These are phyloP conservation scores for Heteractis magnifica DNA, from an alignment of 92 coral and sea anemone species.

Conservation along the genomic window DNA sequence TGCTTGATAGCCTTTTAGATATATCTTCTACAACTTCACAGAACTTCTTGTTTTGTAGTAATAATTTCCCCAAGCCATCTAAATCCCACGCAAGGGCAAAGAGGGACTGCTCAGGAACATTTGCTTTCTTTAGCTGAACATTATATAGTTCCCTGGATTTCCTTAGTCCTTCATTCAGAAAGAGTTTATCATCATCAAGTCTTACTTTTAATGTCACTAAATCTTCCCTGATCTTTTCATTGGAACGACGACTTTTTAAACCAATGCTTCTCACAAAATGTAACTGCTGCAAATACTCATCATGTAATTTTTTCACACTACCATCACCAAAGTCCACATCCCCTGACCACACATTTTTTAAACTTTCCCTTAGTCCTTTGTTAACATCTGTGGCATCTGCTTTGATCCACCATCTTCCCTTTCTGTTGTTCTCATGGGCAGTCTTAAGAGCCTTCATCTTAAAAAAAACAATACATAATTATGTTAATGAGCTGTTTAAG, in stretches of 20 bases:
- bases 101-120: constrained; percentile 46
- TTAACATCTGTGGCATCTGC: constrained; percentile 44
- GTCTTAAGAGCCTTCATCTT: constrained; percentile 23
- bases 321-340: constrained; percentile 41
- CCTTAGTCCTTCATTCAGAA: neutral
- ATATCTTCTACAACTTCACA: neutral
- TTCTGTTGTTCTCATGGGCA: constrained; percentile 20
- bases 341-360: constrained; percentile 23
- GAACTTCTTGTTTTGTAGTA: constrained; percentile 18
- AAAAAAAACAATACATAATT: neutral
- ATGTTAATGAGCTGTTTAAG: no score
- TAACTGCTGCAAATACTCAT: constrained; percentile 12
- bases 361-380: constrained; percentile 29
- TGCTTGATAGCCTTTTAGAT: neutral
- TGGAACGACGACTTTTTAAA: constrained; percentile 16
- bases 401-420: constrained; percentile 44
- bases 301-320: neutral
- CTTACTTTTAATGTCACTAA: neutral
- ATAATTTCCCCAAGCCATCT: constrained; percentile 38
- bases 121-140: constrained; percentile 25
- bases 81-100: constrained; percentile 65
- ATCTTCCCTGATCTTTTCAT: constrained; percentile 6
- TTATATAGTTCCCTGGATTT: neutral
- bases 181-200: neutral
- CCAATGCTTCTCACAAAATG: constrained; percentile 19